These are phyloP conservation scores for Scotopteryx bipunctaria DNA, from an alignment of 2,888 invertebrate genomes.

Conservation along the genomic window DNA sequence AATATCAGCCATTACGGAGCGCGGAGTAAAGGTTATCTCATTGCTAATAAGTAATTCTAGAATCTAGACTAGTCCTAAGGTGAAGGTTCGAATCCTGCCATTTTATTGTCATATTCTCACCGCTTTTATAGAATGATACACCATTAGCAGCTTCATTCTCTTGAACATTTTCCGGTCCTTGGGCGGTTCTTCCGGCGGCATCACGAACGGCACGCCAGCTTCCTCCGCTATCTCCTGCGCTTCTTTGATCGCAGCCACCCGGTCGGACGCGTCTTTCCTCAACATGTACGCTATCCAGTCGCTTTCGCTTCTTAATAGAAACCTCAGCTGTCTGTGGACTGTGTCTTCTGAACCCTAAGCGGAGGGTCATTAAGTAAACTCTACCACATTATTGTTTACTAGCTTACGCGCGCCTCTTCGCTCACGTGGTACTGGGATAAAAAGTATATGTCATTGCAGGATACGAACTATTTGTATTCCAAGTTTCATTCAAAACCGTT, in stretches of 20 bases:
- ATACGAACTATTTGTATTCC: no score
- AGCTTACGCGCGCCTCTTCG: no score
- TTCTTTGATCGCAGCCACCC: conserved; percentile 34
- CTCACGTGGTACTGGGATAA: no score
- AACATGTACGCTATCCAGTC: conserved; percentile 57
- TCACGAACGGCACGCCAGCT: conserved; percentile 35
- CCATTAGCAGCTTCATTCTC: conserved; percentile 65
- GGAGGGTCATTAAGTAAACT: not conserved
- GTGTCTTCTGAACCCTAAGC: conserved; percentile 78
- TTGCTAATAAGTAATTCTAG: no score
- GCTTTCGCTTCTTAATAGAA: conserved; percentile 59
- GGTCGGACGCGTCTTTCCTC: conserved; percentile 44
- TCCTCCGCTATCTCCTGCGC: conserved; percentile 43
- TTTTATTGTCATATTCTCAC: no score
- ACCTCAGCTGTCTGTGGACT: conserved; percentile 67
- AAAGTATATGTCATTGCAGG: no score
- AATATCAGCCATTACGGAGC: no score
- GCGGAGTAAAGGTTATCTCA: no score
- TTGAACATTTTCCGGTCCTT: conserved; percentile 61
- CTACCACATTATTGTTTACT: no score
- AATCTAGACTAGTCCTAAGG: no score
- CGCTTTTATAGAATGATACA: conserved; percentile 73
- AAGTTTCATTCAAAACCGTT: no score
- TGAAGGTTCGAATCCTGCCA: no score
- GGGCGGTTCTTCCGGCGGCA: conserved; percentile 36